Evolutionary conservation across 1,140 invertebrate species (phyloP), one percentile per base, ranked within the genome.

Genomic region (Plutomurus gul): DNA sequence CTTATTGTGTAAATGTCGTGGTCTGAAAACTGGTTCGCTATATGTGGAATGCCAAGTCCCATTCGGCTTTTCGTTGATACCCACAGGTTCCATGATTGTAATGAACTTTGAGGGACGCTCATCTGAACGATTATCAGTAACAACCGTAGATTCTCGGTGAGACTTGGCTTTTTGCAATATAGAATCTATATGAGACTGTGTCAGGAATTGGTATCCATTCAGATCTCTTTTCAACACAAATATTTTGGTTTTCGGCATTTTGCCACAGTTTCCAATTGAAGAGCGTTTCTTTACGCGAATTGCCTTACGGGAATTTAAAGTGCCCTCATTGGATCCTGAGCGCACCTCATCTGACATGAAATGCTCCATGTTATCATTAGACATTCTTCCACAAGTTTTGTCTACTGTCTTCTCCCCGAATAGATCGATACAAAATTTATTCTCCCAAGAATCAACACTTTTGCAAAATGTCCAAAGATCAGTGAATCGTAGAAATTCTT

Each of bases 181-280:
- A 6, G 33, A 13, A 27, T 81, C 76, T 4, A 81, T 73, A 8
- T 43, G 10, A 0, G 13, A 7, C 25, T 75, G 18, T 37, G 47
- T 56, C 13, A 81, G 6, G 18, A 36, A 78, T 47, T 81, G 70
- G 20, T 75, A 78, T 1, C 65, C 71, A 0, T 18, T 40, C 13
- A 81, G 39, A 51, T 81, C 76, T 16, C 80, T 6, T 40, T 78
- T 78, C 1, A 81, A 76, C 0, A 76, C 76, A 30, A 81, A 81
- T 46, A 81, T 81, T 18, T 77, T 71, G 10, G 79, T 74, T 56
- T 75, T 70, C 2, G 76, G 72, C n/a, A 27, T 1, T 16, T 30
- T 74, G 1, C 76, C 76, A 30, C 71, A 74, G 16, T 46, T 20
- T 0, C 40, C 70, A 37, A 36, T 51, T 37, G 16, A 22, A 7